Percentiles rank a stretch among this genome's conserved stretches.
phyloP scores from a whole-genome alignment of 2,113 vertebrate species.

The Oreochromis spilurus region DNA sequence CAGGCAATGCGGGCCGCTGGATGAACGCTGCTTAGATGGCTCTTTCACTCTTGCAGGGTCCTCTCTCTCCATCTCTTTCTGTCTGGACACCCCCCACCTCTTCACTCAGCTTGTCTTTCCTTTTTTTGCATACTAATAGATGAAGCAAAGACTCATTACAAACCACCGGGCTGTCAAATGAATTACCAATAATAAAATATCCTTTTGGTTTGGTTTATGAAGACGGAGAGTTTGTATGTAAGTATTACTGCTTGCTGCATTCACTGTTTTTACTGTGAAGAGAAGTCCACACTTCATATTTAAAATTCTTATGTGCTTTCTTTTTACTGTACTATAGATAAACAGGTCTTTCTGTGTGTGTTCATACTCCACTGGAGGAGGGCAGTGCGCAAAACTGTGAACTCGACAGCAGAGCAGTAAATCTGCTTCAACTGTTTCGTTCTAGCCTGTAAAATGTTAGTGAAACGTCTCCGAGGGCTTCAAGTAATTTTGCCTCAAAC shows the following conservation, averaged over 20 bases:
- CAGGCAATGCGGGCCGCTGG: slow-evolving; percentile 53
- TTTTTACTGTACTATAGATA: neutral
- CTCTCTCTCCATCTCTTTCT: slow-evolving; percentile 27
- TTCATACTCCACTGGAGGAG: slow-evolving; percentile 44
- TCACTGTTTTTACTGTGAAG: neutral
- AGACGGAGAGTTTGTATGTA: neutral
- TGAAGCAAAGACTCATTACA: slow-evolving; percentile 35
- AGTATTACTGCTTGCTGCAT: neutral
- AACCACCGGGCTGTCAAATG: slow-evolving; percentile 31
- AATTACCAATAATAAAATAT: slow-evolving; percentile 38
- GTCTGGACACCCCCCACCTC: slow-evolving; percentile 20
- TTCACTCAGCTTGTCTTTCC: slow-evolving; percentile 20
- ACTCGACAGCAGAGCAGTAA: neutral
- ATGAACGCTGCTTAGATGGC: slow-evolving; percentile 25
- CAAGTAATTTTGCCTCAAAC: slow-evolving; percentile 1
- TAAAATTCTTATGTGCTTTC: neutral
- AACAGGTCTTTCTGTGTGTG: neutral
- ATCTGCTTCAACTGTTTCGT: neutral
- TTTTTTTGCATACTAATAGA: slow-evolving; percentile 69
- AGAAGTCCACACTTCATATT: neutral
- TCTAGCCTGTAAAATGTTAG: neutral
- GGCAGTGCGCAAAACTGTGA: neutral
- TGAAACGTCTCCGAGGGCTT: neutral
- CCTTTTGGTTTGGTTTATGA: neutral
- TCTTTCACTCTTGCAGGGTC: slow-evolving; percentile 2